phyloP scores from a whole-genome alignment of 2,888 invertebrate species.

The Tipula helvola region DNA sequence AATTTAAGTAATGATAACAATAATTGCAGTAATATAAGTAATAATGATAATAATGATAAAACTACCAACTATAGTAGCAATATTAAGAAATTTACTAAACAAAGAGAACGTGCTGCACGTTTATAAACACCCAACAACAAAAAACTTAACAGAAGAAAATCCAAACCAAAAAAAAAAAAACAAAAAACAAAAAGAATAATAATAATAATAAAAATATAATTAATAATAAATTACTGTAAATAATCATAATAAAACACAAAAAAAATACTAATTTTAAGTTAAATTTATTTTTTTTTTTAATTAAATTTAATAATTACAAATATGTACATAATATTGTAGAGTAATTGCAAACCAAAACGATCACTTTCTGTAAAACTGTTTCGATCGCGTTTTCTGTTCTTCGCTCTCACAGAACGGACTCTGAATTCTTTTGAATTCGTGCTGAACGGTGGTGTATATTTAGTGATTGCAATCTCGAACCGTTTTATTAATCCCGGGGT shows the following conservation, averaged over 20 bases:
- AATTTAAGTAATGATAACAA: not conserved
- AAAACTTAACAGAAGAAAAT: not conserved
- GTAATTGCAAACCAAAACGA: too few species aligned
- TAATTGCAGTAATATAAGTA: conserved; percentile 8
- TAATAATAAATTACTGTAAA: not conserved
- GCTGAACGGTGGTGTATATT: too few species aligned
- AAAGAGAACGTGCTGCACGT: conserved; percentile 14
- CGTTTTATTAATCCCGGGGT: too few species aligned
- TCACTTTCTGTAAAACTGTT: too few species aligned
- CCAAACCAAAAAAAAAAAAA: not conserved
- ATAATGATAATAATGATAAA: conserved; percentile 1
- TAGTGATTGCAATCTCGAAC: too few species aligned
- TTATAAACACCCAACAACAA: not conserved
- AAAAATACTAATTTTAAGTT: not conserved
- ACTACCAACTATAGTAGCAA: not conserved
- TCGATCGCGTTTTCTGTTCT: too few species aligned
- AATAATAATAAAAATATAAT: not conserved
- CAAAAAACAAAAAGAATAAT: too few species aligned
- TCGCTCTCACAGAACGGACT: too few species aligned
- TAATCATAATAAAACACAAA: not conserved
- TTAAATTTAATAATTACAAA: not conserved
- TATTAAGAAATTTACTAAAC: conserved; percentile 14
- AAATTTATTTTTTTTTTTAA: not conserved
- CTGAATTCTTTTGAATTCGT: too few species aligned
- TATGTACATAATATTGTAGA: not conserved